Percentiles rank a stretch among this genome's conserved stretches.
Conservation (phyloP, 2,113 vertebrate genomes). For the Formicarius rufipectus region DNA sequence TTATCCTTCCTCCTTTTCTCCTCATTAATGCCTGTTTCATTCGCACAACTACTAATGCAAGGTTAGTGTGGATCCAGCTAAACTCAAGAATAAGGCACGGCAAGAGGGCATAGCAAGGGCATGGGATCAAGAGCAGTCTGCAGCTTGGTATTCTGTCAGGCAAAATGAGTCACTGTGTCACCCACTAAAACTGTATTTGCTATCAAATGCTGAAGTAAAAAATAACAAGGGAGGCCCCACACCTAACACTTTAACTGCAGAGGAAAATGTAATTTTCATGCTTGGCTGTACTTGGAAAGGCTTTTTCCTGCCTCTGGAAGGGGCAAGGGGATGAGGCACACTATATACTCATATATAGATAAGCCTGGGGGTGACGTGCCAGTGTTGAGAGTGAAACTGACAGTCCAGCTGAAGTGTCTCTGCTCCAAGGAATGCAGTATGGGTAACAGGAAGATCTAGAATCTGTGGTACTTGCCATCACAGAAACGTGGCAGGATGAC, state of each 20-base stretch:
- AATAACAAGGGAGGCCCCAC: neutral
- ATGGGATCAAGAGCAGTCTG: neutral
- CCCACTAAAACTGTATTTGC: neutral
- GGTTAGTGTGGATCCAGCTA: neutral
- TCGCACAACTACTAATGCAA: neutral
- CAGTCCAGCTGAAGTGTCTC: neutral
- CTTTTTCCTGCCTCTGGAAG: neutral
- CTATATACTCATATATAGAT: no score
- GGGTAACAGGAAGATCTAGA: neutral
- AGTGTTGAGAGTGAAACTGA: neutral
- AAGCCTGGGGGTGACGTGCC: neutral
- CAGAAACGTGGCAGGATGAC: neutral
- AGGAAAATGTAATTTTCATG: neutral
- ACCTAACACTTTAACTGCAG: neutral
- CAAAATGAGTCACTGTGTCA: neutral
- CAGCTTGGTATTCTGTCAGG: neutral
- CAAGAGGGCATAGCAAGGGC: neutral
- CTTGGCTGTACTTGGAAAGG: neutral
- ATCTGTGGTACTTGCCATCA: neutral
- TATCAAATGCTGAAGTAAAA: neutral
- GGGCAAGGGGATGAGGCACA: neutral
- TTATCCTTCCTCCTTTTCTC: neutral
- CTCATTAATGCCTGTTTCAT: neutral
- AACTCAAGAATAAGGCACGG: neutral
- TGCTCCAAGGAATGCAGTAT: neutral